A percentile compares a stretch with the other conserved stretches of the same genome.
Conservation (phyloP, 2,797 vertebrate species). For the Hozukius guyotensis region DNA sequence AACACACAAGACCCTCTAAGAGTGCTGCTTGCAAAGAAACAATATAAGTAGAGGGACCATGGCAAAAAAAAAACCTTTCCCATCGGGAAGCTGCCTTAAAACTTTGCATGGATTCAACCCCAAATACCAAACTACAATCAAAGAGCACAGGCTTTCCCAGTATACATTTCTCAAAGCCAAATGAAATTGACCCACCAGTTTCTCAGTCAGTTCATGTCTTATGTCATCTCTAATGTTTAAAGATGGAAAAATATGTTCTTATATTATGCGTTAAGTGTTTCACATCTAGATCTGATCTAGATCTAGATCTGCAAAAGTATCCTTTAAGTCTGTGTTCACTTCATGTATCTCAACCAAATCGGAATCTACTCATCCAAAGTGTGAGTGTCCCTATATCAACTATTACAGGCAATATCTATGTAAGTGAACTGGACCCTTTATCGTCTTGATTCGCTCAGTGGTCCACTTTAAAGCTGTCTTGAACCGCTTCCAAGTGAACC, state of each 20-base stretch:
- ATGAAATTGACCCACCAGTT: not conserved
- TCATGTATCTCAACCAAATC: not conserved
- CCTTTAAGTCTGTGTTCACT: not conserved
- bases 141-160: not conserved
- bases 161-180: not conserved
- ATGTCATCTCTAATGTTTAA: not conserved
- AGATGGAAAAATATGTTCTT: not conserved
- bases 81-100: not conserved
- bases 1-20: not conserved
- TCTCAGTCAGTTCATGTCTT: not conserved
- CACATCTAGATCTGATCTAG: not conserved
- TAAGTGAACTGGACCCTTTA: not conserved
- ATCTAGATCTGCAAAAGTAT: not conserved
- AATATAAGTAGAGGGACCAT: not conserved
- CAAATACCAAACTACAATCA: not conserved
- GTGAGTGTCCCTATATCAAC: not conserved
- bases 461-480: conserved; percentile 19
- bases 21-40: not conserved
- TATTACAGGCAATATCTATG: not conserved
- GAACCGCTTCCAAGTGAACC: conserved; percentile 9
- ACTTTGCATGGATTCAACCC: not conserved
- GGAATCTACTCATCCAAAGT: not conserved
- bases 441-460: not conserved
- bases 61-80: not conserved
- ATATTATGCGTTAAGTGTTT: not conserved